phyloP scores from a whole-genome alignment of 2,888 invertebrate species.

The Xanthia togata region DNA sequence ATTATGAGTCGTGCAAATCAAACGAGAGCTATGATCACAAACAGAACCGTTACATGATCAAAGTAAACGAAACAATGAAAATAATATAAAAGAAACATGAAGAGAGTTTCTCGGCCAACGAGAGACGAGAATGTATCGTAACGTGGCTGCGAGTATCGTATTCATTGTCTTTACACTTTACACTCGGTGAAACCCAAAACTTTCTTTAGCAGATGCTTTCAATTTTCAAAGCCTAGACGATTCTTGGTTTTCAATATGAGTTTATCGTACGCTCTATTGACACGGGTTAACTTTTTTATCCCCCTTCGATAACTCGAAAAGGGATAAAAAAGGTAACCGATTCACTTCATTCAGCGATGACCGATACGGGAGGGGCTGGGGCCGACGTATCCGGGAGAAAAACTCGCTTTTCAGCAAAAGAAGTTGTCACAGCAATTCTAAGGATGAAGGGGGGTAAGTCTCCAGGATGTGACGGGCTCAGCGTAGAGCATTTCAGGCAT shows the following conservation, averaged over 20 bases:
- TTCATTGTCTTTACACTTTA: neutral
- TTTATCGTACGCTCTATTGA: neutral
- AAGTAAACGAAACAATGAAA: constrained; percentile 4
- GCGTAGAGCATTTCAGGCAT: too few relatives aligned
- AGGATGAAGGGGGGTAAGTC: too few relatives aligned
- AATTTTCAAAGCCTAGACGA: neutral
- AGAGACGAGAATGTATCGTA: neutral
- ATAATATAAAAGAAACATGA: constrained; percentile 6
- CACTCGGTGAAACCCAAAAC: neutral
- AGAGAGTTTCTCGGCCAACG: neutral
- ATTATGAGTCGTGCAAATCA: too few relatives aligned
- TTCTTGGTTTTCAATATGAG: neutral
- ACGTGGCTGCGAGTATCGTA: neutral
- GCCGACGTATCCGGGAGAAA: too few relatives aligned
- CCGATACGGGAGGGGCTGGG: too few relatives aligned
- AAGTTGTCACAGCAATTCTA: too few relatives aligned
- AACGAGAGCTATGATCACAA: neutral
- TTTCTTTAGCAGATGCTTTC: neutral
- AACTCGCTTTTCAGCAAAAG: too few relatives aligned
- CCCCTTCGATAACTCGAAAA: neutral
- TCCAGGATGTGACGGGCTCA: too few relatives aligned
- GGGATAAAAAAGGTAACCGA: neutral
- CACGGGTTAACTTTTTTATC: neutral
- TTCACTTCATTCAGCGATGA: too few relatives aligned
- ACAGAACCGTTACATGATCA: constrained; percentile 6